Evolutionary conservation across 1,140 invertebrate genomes (phyloP).

Genomic region (Pogonognathellus flavescens): DNA sequence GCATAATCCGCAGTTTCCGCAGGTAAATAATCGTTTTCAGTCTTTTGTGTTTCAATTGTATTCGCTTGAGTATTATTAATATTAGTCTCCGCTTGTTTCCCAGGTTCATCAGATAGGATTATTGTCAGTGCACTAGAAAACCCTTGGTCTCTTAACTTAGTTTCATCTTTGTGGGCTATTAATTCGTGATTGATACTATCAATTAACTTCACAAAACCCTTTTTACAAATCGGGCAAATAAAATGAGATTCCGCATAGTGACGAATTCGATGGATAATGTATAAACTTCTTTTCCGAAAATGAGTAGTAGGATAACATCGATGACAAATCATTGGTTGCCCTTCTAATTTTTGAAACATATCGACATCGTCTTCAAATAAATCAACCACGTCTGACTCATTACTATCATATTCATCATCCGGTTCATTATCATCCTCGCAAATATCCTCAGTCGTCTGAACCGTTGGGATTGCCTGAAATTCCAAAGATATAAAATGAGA

Average conservation of each 20-base stretch:
- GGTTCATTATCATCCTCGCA: too few species aligned
- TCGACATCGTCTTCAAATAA: constrained; percentile 6
- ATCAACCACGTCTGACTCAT: not conserved
- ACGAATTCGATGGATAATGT: constrained; percentile 12
- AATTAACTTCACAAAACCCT: constrained; percentile 38
- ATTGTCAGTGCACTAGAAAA: not conserved
- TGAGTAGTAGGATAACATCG: not conserved
- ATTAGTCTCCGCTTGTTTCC: too few species aligned
- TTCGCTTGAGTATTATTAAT: constrained; percentile 7
- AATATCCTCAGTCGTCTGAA: too few species aligned
- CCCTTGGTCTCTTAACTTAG: not conserved
- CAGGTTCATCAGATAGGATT: not conserved
- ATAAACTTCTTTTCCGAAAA: constrained; percentile 45
- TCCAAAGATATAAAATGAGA: too few species aligned
- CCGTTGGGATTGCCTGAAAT: too few species aligned
- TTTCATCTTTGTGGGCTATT: not conserved
- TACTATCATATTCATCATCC: not conserved
- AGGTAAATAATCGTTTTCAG: not conserved
- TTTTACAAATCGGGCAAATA: constrained; percentile 50
- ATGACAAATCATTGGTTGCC: not conserved
- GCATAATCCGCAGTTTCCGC: too few species aligned
- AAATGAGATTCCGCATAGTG: constrained; percentile 51
- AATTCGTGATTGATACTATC: constrained; percentile 16
- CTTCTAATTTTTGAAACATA: constrained; percentile 7
- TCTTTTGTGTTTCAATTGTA: not conserved